These are phyloP conservation scores for fruit fly (Drosophila melanogaster) DNA, from an alignment of 1,140 invertebrate species.

Conservation along the genomic window Release_6_plus_ISO1_MT NC_004354.4:8567001-8567500, in stretches of 20 bases:
- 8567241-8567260: conserved; percentile 46
- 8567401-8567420: conserved; percentile 37
- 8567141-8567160: not conserved
- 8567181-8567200: conserved; percentile 25
- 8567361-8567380: conserved; percentile 5
- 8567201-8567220: conserved; percentile 36
- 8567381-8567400: conserved; percentile 17
- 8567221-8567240: conserved; percentile 26
- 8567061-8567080: conserved; percentile 34
- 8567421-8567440: conserved; percentile 57
- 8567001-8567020: conserved; percentile 8
- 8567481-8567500: not conserved
- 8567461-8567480: conserved; percentile 23
- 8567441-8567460: conserved; percentile 69
- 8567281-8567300: conserved; percentile 79
- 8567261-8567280: conserved; percentile 60
- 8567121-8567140: too few species aligned
- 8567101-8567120: conserved; percentile 16
- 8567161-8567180: conserved; percentile 13
- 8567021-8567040: conserved; percentile 23
- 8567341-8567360: conserved; percentile 16
- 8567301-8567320: conserved; percentile 58
- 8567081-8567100: conserved; percentile 49
- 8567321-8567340: conserved; percentile 16
- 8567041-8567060: conserved; percentile 33